Evolutionary conservation across 2,113 vertebrate genomes (phyloP).

Genomic region (Neogobius melanostomus): DNA sequence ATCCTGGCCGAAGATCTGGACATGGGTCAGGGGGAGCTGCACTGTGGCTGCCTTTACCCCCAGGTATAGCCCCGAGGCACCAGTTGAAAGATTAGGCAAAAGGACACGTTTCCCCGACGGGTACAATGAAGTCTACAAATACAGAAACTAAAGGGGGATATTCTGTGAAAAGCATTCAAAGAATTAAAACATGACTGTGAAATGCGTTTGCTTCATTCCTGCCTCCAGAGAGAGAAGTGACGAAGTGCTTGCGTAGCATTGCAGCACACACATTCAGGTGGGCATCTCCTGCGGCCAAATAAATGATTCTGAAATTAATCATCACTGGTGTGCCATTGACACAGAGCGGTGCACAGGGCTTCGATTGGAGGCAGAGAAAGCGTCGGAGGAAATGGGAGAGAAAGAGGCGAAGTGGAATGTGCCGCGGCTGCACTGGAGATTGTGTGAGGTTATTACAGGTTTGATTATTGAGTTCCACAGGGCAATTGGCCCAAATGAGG

Average conservation of each 20-base stretch:
- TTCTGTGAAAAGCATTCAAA: constrained; percentile 17
- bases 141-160: constrained; percentile 8
- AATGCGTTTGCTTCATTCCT: constrained; percentile 16
- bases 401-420: constrained; percentile 24
- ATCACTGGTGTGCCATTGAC: constrained; percentile 34
- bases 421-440: constrained; percentile 37
- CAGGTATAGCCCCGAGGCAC: too few relatives aligned
- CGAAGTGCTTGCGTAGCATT: neutral
- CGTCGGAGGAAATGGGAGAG: constrained; percentile 7
- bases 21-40: too few relatives aligned
- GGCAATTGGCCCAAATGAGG: constrained; percentile 76
- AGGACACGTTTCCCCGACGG: too few relatives aligned
- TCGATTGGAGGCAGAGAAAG: constrained; percentile 29
- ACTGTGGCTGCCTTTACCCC: too few relatives aligned
- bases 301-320: constrained; percentile 40
- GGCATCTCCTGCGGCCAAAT: constrained; percentile 24
- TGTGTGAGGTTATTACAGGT: constrained; percentile 70
- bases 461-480: constrained; percentile 73
- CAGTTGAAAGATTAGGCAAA: too few relatives aligned
- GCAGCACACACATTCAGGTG: constrained; percentile 29
- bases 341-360: constrained; percentile 33
- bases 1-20: too few relatives aligned
- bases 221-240: constrained; percentile 3
- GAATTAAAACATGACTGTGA: neutral
- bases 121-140: neutral